Conservation (phyloP, 1,140 invertebrate species). For the Hycleus cichorii region DNA sequence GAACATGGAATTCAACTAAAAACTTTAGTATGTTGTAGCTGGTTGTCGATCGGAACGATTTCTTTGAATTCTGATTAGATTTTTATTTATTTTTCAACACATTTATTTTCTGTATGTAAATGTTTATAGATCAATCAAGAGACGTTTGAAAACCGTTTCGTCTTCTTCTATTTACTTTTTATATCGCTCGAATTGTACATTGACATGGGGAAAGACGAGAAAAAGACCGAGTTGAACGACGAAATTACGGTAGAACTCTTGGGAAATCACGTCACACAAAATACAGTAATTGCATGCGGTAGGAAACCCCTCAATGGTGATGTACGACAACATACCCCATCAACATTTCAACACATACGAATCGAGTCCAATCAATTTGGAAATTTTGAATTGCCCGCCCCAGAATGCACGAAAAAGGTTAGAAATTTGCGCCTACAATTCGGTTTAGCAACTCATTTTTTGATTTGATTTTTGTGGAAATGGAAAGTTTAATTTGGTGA, state of each 20-base stretch:
- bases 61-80: too few species aligned
- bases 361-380: neutral
- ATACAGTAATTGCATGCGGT: constrained; percentile 24
- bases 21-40: too few species aligned
- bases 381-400: neutral
- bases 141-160: neutral
- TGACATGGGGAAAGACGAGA: too few species aligned
- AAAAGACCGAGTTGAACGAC: neutral
- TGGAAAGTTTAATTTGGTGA: too few species aligned
- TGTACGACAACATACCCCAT: constrained; percentile 1
- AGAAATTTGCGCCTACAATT: too few species aligned
- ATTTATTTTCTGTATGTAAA: constrained; percentile 12
- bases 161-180: neutral
- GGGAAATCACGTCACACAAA: constrained; percentile 27
- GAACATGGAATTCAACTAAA: too few species aligned
- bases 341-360: constrained; percentile 19
- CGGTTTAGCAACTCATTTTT: too few species aligned
- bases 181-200: too few species aligned
- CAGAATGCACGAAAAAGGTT: too few species aligned
- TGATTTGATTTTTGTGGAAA: too few species aligned
- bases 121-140: constrained; percentile 25
- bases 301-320: constrained; percentile 9
- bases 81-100: too few species aligned
- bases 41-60: too few species aligned
- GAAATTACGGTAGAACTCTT: constrained; percentile 19